phyloP scores from a whole-genome alignment of 2,113 vertebrate genomes.

The Xyrauchen texanus region DNA sequence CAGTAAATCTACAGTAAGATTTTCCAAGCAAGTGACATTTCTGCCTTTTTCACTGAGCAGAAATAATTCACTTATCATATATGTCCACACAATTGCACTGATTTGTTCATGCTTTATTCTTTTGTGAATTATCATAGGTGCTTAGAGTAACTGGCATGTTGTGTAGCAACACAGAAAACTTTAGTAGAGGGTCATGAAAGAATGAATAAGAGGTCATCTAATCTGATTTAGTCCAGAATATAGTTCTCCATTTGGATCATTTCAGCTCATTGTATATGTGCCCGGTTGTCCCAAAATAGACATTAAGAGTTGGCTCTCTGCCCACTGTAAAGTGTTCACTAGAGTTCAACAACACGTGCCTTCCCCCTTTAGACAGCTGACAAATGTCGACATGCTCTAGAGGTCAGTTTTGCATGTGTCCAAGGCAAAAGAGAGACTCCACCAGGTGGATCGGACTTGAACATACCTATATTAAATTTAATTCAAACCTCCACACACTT shows the following conservation, averaged over 20 bases:
- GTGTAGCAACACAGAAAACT: too few relatives aligned
- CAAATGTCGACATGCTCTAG: constrained; percentile 59
- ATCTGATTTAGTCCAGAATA: background rate
- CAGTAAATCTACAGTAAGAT: too few relatives aligned
- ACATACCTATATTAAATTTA: background rate
- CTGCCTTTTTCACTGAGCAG: too few relatives aligned
- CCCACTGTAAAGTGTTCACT: constrained; percentile 56
- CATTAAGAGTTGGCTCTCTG: constrained; percentile 53
- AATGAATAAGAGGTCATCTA: background rate
- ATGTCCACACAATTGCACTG: too few relatives aligned
- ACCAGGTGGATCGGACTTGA: constrained; percentile 27
- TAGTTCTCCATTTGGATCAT: too few relatives aligned
- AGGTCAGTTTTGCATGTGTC: constrained; percentile 34
- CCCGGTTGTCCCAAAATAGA: constrained; percentile 67
- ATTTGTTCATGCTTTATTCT: too few relatives aligned
- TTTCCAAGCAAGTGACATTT: too few relatives aligned
- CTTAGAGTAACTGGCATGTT: too few relatives aligned
- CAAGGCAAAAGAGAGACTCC: constrained; percentile 24
- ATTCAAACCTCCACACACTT: background rate
- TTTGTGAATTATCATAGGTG: too few relatives aligned
- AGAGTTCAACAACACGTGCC: constrained; percentile 50
- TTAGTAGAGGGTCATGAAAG: background rate
- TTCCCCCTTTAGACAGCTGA: constrained; percentile 48
- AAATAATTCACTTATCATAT: too few relatives aligned
- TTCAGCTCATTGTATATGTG: background rate